phyloP scores from a whole-genome alignment of 2,113 vertebrate species.

The Phaethon lepturus region DNA sequence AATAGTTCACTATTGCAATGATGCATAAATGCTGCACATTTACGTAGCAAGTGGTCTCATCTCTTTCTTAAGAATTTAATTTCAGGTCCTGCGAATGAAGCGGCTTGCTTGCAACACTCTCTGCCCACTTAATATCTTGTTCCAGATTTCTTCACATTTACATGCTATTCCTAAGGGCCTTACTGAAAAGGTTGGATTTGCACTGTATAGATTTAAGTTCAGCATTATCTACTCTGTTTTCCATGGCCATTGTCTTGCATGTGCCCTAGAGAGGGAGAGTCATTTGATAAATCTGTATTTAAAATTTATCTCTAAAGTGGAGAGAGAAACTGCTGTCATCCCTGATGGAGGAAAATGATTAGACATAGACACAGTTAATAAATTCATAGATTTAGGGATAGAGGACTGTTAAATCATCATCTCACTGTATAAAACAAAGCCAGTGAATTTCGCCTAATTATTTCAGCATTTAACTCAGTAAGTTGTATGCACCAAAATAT shows the following conservation, averaged over 20 bases:
- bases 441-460: neutral
- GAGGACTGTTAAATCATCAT: neutral
- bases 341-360: neutral
- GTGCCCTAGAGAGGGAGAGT: neutral
- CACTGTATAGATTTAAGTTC: neutral
- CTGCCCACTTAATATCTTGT: neutral
- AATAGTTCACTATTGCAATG: neutral
- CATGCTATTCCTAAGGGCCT: neutral
- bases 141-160: neutral
- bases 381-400: neutral
- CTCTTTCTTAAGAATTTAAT: neutral
- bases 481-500: neutral
- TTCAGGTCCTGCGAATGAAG: neutral
- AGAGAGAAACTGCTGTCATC: neutral
- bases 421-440: neutral
- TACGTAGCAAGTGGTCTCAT: accelerated
- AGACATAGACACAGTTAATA: neutral
- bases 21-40: neutral
- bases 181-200: neutral
- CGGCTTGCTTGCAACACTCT: neutral
- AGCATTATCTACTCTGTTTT: neutral
- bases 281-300: neutral
- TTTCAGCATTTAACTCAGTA: neutral
- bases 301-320: neutral
- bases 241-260: neutral